Conservation (phyloP, 2,888 invertebrate species). For the Cephus pygmeus region DNA sequence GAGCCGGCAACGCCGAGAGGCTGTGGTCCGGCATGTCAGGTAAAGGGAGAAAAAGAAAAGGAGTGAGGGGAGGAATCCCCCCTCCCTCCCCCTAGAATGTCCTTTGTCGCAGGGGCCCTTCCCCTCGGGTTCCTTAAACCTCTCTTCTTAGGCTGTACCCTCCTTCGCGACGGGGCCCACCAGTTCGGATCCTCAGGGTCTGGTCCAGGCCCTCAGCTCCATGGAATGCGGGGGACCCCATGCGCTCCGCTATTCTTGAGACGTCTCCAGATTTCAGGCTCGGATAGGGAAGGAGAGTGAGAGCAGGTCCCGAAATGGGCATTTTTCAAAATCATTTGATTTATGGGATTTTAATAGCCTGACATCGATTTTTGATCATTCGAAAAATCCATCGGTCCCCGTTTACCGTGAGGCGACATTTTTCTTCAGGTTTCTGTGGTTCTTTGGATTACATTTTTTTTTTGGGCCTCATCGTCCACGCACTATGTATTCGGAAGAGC, state of each 20-base stretch:
- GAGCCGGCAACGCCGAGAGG: constrained; percentile 51
- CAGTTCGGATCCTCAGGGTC: constrained; percentile 3
- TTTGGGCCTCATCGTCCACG: too few species aligned
- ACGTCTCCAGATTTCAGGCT: constrained; percentile 1
- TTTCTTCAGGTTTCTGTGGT: too few species aligned
- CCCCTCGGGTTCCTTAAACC: constrained; percentile 7
- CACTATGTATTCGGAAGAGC: too few species aligned
- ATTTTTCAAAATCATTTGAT: neutral
- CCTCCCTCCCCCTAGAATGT: constrained; percentile 53
- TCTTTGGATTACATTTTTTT: too few species aligned
- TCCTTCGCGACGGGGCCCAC: neutral
- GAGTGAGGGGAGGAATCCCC: constrained; percentile 25
- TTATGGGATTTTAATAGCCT: constrained; percentile 2
- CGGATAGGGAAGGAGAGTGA: neutral
- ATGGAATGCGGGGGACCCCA: constrained; percentile 12
- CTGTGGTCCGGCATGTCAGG: constrained; percentile 33
- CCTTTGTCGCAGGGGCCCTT: constrained; percentile 56
- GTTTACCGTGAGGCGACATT: too few species aligned
- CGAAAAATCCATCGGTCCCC: too few species aligned
- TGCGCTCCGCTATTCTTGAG: constrained; percentile 26
- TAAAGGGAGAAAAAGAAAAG: constrained; percentile 54
- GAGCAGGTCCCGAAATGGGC: neutral
- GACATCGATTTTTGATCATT: neutral
- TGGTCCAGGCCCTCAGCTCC: constrained; percentile 7
- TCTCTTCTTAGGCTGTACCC: too few species aligned